These are phyloP conservation scores for Aricia agestis DNA, from an alignment of 1,140 invertebrate species.

Conservation along the genomic window DNA sequence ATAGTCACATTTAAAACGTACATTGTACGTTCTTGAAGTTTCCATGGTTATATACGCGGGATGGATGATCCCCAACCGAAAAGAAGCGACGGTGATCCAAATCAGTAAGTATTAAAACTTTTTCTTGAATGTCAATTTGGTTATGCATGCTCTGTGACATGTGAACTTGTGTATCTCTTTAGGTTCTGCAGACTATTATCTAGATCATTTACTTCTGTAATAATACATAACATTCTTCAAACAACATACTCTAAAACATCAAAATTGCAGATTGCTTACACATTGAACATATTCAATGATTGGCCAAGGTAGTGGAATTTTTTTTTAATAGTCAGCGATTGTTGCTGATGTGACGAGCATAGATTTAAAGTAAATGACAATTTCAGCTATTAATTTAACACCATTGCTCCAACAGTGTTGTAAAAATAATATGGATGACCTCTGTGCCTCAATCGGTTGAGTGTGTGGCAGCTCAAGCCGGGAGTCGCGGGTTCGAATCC, in stretches of 20 bases:
- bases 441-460: too few species aligned
- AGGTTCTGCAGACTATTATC: not conserved
- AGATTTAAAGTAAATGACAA: too few species aligned
- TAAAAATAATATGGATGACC: too few species aligned
- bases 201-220: not conserved
- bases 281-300: too few species aligned
- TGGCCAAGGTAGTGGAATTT: too few species aligned
- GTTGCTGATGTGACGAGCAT: too few species aligned
- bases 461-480: too few species aligned
- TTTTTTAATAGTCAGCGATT: too few species aligned
- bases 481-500: too few species aligned
- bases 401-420: too few species aligned
- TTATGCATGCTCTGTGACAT: not conserved
- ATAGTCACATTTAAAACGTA: not conserved
- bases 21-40: slow-evolving; percentile 48
- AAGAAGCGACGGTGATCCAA: slow-evolving; percentile 45
- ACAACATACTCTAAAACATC: not conserved
- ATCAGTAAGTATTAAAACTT: slow-evolving; percentile 44
- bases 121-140: not conserved
- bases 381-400: too few species aligned
- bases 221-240: not conserved
- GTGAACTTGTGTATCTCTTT: not conserved
- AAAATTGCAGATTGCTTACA: too few species aligned
- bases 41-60: slow-evolving; percentile 58
- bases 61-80: slow-evolving; percentile 48